Evolutionary conservation across 2,888 invertebrate genomes (phyloP), one percentile per base, ranked within the genome.

Genomic region (Papilio demoleus): DNA sequence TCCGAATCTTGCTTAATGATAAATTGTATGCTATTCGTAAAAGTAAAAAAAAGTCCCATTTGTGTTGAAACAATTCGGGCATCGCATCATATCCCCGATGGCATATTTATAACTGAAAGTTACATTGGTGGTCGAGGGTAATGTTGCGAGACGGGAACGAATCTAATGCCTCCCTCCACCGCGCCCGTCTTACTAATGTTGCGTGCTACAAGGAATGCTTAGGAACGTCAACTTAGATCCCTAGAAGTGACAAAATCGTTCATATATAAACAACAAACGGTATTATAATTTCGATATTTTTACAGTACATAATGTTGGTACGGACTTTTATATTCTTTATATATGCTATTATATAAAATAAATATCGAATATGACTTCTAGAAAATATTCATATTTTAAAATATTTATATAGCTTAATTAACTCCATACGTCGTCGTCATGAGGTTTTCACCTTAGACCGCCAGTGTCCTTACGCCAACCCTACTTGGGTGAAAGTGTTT

Each of bases 141-240:
- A 87, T 86, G 87, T 83, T 79, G 81, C 84, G 79, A 75, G 78
- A 81, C 84, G 78, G 76, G 75, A 80, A 77, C 77, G 79, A 81
- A 82, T 80, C 81, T 81, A 81, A 81, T 77, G 79, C 79, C 78
- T 73, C 80, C 81, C 77, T 74, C 67, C 72, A 65, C 74, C 69
- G 74, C 77, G 76, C 75, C 72, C 79, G 76, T 80, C 77, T 74
- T 77, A 71, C 77, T 85, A 86, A 87, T 86, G 86, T 84, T 77
- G 82, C 85, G 83, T 83, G 81, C 73, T 65, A 68, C 67, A 67
- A 59, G 65, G 68, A 67, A 70, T 42, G 0, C 72, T 71, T 70
- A 24, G 68, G 19, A 5, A 42, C 62, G 8, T 56, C 11, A 58
- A 56, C 14, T 24, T 56, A 67, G 17, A 47, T n/a, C 2, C n/a